Evolutionary conservation across 2,797 vertebrate species (phyloP), one percentile per base, ranked within the genome.

Genomic region (Labroides dimidiatus): DNA sequence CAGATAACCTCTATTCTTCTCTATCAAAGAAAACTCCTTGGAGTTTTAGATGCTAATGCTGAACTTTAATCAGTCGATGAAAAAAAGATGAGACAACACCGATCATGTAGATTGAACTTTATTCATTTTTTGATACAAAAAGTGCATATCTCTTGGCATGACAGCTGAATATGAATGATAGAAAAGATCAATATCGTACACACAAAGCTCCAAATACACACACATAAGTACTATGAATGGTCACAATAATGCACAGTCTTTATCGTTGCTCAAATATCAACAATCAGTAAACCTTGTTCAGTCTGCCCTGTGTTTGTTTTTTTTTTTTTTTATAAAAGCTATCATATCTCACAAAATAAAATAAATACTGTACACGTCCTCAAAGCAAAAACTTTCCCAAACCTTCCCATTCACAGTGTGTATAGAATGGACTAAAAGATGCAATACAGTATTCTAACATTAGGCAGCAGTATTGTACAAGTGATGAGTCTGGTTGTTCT

Each of bases 311-410:
- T 78, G 54, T 69, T 39, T 33, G 30, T 33, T 33, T 33, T 33
- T 39, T 33, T 33, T 33, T 33, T 39, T 85, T 87, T 74, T 74
- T 87, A 90, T 81, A 90, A 92, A 92, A 91, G 76, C 80, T 87
- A 72, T 86, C 78, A 84, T 85, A 74, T 72, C 78, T 82, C 84
- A 56, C 86, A 87, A 88, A 91, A 89, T 88, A 87, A 89, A 94
- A 94, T 93, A 93, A 94, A 94, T 94, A 94, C 91, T 94, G 88
- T 93, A 94, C 93, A 94, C 85, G 50, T 92, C 64, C 75, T 81
- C 50, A 61, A 81, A 75, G 63, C 72, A 6, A 84, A 39, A 84
- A 74, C 70, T 53, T 75, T 68, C 53, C 43, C 50, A 39, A 24
- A 78, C 71, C 43, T 69, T 70, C 43, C 43, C 70, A 63, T 82